These are phyloP conservation scores for Avahi laniger DNA, from an alignment of 2,797 vertebrate genomes.

Conservation along the genomic window DNA sequence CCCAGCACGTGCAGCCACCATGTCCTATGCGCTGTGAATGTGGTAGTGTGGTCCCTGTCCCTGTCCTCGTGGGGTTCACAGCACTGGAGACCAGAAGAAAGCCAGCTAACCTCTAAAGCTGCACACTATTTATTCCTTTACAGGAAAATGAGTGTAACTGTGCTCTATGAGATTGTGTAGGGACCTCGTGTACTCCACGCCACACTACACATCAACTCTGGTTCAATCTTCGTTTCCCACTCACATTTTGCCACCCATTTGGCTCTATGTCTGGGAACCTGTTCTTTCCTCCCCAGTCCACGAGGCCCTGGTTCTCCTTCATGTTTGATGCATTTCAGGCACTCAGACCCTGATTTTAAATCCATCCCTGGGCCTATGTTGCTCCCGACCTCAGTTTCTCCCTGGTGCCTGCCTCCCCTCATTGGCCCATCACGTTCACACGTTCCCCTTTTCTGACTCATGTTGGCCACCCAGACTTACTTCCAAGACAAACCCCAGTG, in stretches of 20 bases:
- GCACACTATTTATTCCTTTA: neutral
- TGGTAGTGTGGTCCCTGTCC: fast-evolving
- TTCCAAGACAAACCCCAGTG: neutral
- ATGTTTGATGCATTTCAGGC: neutral
- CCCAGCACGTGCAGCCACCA: fast-evolving
- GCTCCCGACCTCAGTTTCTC: neutral
- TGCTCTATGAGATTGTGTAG: neutral
- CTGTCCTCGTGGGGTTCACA: neutral
- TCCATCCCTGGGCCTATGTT: neutral
- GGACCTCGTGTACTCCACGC: too few species aligned
- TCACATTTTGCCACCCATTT: neutral
- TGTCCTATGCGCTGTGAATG: too few species aligned
- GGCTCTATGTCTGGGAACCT: neutral
- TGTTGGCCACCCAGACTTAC: neutral
- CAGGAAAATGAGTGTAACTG: neutral
- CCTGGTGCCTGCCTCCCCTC: neutral
- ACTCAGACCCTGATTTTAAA: neutral
- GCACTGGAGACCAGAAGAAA: neutral
- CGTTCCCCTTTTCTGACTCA: neutral
- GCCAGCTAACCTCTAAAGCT: neutral
- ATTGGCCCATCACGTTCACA: too few species aligned
- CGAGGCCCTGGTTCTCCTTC: neutral
- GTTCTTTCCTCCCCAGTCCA: neutral
- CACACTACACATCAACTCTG: fast-evolving
- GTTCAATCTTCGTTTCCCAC: neutral